Base-by-base conservation (phyloP, 2,113 vertebrate species). In the Salminus brasiliensis region DNA sequence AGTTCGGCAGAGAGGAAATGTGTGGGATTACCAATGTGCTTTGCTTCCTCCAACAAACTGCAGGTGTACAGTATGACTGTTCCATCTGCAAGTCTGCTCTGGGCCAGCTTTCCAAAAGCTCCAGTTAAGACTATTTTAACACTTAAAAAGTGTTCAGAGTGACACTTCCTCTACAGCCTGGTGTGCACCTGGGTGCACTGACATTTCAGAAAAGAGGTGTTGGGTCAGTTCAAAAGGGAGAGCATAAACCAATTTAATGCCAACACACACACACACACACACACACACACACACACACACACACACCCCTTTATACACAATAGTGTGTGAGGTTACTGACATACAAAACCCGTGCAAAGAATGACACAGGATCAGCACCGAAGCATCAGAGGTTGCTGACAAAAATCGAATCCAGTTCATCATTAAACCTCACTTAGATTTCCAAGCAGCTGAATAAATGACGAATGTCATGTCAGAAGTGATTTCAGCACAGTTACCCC, bases 11-110 rank as follows among this genome's bases (percentile, higher is more conserved):
- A 78, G 57, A 85, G 83, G 79, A 79, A 71, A 81, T 69, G 79
- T 79, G 75, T 80, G 70, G 65, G 66, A 80, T 72, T 76, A 75
- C 78, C 79, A 81, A 77, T 65, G 68, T 72, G 57, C 79, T 63
- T 65, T 32, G 52, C 66, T 81, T 83, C 81, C 84, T 86, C 78
- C 68, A 78, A 62, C 67, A 76, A 52, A 59, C 43, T 76, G 75
- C 84, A 85, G 78, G 78, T 85, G 74, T 63, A 60, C 70, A 43
- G 34, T 59, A 23, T 45, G 45, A 53, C n/a, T 43, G 62, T 67
- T 74, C 74, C 70, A 55, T 82, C 80, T 78, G 80, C 39, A 72
- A 39, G 57, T 55, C n/a, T 72, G 39, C 52, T 76, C 60, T 59
- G 32, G 11, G 57, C n/a, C 43, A 43, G 23, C 34, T 63, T 53